Evolutionary conservation across 2,797 vertebrate genomes (phyloP).

Genomic region (Varecia variegata): DNA sequence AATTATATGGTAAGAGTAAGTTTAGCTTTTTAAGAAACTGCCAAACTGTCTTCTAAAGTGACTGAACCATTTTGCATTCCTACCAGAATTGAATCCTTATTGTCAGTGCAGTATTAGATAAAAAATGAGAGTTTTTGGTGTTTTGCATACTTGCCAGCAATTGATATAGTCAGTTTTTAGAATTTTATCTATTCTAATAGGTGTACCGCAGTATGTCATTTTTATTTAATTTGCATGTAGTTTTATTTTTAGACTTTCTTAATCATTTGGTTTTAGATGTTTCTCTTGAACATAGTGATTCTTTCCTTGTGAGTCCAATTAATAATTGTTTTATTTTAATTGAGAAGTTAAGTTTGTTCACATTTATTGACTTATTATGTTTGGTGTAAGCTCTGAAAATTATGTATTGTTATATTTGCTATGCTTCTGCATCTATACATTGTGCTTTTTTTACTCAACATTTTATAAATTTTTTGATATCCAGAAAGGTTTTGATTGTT

Average conservation of each 20-base stretch:
- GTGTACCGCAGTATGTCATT: not conserved
- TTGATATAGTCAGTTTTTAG: not conserved
- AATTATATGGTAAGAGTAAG: not conserved
- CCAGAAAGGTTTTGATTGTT: not conserved
- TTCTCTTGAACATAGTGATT: not conserved
- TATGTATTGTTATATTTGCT: not conserved
- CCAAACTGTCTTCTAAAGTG: not conserved
- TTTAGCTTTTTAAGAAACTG: not conserved
- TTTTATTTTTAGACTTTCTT: not conserved
- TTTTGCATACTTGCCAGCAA: not conserved
- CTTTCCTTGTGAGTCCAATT: not conserved
- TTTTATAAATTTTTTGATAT: not conserved
- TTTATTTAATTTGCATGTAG: not conserved
- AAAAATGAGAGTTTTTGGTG: not conserved
- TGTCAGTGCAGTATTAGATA: no score
- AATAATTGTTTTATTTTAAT: not conserved
- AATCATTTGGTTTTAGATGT: not conserved
- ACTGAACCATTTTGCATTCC: not conserved
- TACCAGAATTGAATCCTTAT: no score
- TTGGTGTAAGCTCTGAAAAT: not conserved
- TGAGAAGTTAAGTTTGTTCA: not conserved
- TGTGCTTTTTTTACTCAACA: not conserved
- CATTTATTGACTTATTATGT: not conserved
- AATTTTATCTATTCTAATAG: not conserved
- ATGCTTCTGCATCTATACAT: not conserved